Conservation (phyloP, 2,888 invertebrate species). For the Petrolisthes manimaculis region DNA sequence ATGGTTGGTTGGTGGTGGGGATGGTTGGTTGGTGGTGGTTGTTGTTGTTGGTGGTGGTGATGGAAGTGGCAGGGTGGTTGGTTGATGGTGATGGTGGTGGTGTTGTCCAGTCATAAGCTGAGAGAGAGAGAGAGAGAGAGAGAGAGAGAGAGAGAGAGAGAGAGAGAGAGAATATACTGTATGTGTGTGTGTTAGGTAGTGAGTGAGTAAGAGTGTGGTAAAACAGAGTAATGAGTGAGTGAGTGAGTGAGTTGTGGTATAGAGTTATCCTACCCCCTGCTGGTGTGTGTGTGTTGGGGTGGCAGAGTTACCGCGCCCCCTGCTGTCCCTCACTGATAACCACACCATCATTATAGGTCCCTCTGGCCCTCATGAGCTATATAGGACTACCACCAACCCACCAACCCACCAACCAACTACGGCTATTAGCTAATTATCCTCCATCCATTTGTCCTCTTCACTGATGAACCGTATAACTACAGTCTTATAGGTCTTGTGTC, state of each 20-base stretch:
- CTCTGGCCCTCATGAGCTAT: neutral
- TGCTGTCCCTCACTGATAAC: neutral
- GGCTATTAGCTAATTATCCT: constrained; percentile 8
- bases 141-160: neutral
- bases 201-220: neutral
- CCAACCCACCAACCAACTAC: neutral
- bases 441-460: neutral
- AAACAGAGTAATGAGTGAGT: neutral
- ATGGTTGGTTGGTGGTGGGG: neutral
- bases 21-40: neutral
- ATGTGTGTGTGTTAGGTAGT: neutral
- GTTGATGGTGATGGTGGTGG: neutral
- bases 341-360: neutral
- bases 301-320: neutral
- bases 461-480: no score
- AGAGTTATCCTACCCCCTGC: neutral
- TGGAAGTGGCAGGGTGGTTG: neutral
- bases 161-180: neutral
- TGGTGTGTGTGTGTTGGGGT: neutral
- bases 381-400: neutral
- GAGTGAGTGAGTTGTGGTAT: neutral
- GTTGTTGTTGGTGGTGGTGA: neutral
- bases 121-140: neutral
- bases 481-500: no score
- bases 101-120: no score